Percentiles rank a stretch among this genome's conserved stretches.
Conservation (phyloP, 2,113 vertebrate genomes). For the Stigmatopora nigra region DNA sequence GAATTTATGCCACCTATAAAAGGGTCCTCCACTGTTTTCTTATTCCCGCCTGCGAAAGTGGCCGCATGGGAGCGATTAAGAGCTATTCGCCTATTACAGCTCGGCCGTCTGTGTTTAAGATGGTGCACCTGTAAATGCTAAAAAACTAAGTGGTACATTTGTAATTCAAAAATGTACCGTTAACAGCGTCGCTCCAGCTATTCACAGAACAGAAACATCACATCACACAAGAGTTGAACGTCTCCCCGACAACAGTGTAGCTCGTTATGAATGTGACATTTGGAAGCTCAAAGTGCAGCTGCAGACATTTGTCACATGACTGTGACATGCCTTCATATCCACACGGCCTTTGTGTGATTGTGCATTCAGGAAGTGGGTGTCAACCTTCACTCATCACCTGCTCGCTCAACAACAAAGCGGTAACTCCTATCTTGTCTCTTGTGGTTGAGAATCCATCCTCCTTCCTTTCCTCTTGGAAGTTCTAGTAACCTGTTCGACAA, state of each 20-base stretch:
- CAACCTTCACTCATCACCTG: conserved; percentile 41
- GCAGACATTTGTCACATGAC: conserved; percentile 47
- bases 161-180: not conserved
- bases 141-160: too few relatives aligned
- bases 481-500: conserved; percentile 47
- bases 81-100: conserved; percentile 16
- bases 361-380: conserved; percentile 26
- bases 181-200: conserved; percentile 10
- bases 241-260: not conserved
- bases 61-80: conserved; percentile 18
- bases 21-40: not conserved
- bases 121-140: conserved; percentile 40
- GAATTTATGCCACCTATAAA: not conserved
- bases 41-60: conserved; percentile 3
- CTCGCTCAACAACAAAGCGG: conserved; percentile 9
- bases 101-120: conserved; percentile 18
- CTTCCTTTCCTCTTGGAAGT: conserved; percentile 35
- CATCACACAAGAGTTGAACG: not conserved
- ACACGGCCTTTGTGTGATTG: conserved; percentile 31
- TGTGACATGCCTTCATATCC: conserved; percentile 50
- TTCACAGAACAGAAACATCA: not conserved
- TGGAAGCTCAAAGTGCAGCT: conserved; percentile 51
- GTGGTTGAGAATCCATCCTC: conserved; percentile 2
- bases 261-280: conserved; percentile 1
- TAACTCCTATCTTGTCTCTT: conserved; percentile 15